Evolutionary conservation across 2,797 vertebrate species (phyloP).

Genomic region (Acanthornis magna): DNA sequence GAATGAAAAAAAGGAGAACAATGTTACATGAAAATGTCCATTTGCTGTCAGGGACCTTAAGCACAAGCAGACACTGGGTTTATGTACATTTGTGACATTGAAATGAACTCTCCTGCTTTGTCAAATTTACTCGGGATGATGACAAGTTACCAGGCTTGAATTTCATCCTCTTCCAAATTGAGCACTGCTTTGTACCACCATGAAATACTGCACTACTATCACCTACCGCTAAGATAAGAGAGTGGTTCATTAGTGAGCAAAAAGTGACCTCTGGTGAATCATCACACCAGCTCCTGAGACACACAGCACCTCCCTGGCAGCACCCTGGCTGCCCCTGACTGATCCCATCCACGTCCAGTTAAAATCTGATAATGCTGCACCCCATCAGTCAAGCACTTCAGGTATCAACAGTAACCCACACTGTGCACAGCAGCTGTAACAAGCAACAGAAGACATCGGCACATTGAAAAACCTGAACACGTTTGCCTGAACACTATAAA

Average conservation of each 20-base stretch:
- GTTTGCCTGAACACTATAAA: neutral
- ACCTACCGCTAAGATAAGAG: neutral
- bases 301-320: neutral
- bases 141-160: neutral
- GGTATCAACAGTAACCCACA: neutral
- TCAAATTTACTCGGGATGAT: neutral
- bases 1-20: neutral
- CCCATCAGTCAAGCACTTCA: neutral
- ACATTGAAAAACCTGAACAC: neutral
- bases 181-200: neutral
- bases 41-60: neutral
- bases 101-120: neutral
- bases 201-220: neutral
- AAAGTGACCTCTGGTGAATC: constrained; percentile 24
- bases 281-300: neutral
- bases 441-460: neutral
- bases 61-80: neutral
- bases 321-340: neutral
- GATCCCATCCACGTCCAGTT: neutral
- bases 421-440: neutral
- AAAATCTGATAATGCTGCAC: neutral
- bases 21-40: neutral
- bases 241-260: neutral
- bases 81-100: neutral
- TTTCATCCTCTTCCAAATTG: neutral